Conservation (phyloP, 2,797 vertebrate species). For the Hydrocynus forskahlii region DNA sequence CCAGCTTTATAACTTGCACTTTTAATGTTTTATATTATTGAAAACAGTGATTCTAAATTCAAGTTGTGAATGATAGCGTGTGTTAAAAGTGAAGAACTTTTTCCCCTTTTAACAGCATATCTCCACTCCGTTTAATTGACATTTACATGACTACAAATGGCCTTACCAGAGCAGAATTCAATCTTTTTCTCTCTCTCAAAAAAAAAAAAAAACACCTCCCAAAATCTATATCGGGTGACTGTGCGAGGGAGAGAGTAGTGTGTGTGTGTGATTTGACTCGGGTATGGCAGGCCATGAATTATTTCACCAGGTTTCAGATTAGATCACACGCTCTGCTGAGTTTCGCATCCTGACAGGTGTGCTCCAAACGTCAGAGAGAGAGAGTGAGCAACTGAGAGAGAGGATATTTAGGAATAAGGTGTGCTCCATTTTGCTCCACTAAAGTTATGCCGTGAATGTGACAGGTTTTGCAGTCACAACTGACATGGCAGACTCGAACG, state of each 20-base stretch:
- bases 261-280: conserved; percentile 23
- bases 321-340: conserved; percentile 77
- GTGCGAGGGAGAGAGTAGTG: conserved; percentile 1
- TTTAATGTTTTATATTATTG: no score
- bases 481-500: not conserved
- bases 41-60: no score
- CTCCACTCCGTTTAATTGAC: not conserved
- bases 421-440: conserved; percentile 32
- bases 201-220: not conserved
- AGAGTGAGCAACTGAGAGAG: not conserved
- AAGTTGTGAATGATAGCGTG: no score
- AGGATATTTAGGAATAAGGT: conserved; percentile 6
- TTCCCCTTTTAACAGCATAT: no score
- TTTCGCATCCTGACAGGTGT: conserved; percentile 76
- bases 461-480: not conserved
- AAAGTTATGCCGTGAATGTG: not conserved
- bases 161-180: not conserved
- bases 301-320: conserved; percentile 75
- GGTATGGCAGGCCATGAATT: conserved; percentile 70
- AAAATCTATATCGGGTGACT: not conserved
- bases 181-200: not conserved
- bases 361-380: conserved; percentile 37
- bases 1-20: no score
- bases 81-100: no score
- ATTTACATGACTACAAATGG: not conserved